Evolutionary conservation across 2,888 invertebrate genomes (phyloP).

Genomic region (Monoplex corrugatus): DNA sequence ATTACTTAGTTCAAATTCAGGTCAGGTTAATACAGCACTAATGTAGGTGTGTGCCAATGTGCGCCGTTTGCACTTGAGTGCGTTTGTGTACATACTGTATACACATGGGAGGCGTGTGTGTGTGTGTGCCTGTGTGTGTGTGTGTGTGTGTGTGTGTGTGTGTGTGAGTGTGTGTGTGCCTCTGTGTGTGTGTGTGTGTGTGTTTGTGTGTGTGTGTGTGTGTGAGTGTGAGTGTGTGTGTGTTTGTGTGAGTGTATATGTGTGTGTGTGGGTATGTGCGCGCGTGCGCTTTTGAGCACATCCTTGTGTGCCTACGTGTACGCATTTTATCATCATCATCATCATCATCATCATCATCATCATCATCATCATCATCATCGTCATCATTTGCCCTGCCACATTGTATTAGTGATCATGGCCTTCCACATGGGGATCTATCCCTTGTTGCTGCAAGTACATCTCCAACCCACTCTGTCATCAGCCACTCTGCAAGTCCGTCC

Average conservation of each 20-base stretch:
- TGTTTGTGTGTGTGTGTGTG: neutral
- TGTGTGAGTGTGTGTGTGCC: slow-evolving; percentile 33
- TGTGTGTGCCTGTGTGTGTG: neutral
- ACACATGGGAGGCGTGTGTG: neutral
- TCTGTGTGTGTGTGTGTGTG: neutral
- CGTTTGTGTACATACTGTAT: neutral
- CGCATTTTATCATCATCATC: neutral
- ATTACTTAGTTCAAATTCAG: too few relatives aligned
- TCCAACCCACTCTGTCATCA: too few relatives aligned
- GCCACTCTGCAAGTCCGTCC: too few relatives aligned
- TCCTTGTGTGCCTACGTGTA: neutral
- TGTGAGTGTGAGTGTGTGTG: neutral
- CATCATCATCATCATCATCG: too few relatives aligned
- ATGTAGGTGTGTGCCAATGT: too few relatives aligned
- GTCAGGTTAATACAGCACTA: too few relatives aligned
- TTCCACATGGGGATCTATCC: too few relatives aligned
- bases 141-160: slow-evolving; percentile 8
- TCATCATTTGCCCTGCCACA: too few relatives aligned
- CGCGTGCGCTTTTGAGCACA: neutral
- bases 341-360: too few relatives aligned
- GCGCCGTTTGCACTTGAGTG: too few relatives aligned
- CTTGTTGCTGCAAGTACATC: too few relatives aligned
- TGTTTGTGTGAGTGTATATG: neutral
- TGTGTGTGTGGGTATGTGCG: slow-evolving; percentile 8
- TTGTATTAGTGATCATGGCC: too few relatives aligned